Base-by-base conservation (phyloP, 1,140 invertebrate genomes). In the Orussus abietinus region DNA sequence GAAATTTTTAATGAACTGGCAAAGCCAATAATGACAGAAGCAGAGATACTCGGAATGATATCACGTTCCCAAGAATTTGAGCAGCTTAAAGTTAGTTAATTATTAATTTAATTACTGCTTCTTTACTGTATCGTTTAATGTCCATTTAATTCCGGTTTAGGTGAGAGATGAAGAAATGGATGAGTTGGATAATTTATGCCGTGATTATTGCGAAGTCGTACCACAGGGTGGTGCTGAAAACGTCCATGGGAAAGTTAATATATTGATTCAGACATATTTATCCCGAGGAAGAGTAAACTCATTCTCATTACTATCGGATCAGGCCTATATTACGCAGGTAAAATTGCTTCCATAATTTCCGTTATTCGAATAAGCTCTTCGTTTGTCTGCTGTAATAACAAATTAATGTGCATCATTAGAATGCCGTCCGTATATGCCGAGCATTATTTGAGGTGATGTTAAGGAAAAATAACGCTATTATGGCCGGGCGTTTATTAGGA, bases 171-270 rank as follows among this genome's bases (percentile, higher is more conserved):
- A 98, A 62, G 96, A 99, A 75, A 69, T 96, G 53, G 78, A 86
- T 10, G 95, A 99, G 63, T 66, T 99, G 17, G 90, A 96, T 55
- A 72, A 81, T 20, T 69, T 95, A 12, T 72, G 78, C 19, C 62
- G 76, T 3, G 74, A 83, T 21, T 80, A 83, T 56, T 96, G 92
- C 64, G 80, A 87, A 53, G 69, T 93, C 14, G 75, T 79, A 32
- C 83, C 89, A 0, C 76, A 80, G 38, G 89, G 90, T 10, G 88
- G 90, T 2, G 80, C 81, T 11, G 94, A 96, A 67, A 95, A 95
- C 67, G 77, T 90, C 20, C 80, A 90, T 58, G 95, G 93, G 39
- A 99, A 99, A 83, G 94, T 98, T 13, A 98, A 98, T 68, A 95
- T 97, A 59, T 75, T 99, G 4, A 79, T 99, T 45, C 96, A 99